Base-by-base conservation (phyloP, 2,797 vertebrate species). In the Mionectes olivaceus region DNA sequence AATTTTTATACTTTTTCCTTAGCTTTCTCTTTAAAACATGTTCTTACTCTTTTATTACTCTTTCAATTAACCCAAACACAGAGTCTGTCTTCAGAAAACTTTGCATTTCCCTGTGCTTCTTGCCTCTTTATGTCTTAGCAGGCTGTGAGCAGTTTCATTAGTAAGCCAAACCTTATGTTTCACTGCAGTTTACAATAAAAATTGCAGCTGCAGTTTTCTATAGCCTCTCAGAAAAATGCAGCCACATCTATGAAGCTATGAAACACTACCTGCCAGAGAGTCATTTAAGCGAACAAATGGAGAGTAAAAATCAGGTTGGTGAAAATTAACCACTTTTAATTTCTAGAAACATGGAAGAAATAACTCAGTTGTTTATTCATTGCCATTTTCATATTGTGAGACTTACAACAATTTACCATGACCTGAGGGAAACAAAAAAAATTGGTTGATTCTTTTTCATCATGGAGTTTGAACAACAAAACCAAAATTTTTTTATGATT, bases 371-470 rank as follows among this genome's bases (percentile, higher is more conserved):
- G 13, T 25, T 86, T 83, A 56, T 75, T 94, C 21, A 77, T 71
- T 94, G 57, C 55, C 2, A 19, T 81, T 94, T 89, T 84, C 79
- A 46, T 79, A 85, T 70, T 89, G n/a, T 75, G 18, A 46, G 59
- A 52, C 85, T 91, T 68, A 73, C 18, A 81, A 56, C 9, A 27
- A 35, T 96, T 97, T 94, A 79, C 74, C 68, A 70, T 47, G 44
- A 94, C 89, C 94, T 77, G 41, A 92, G 91, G 96, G 90, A 76
- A 93, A 81, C 32, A 90, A 95, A 95, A 83, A 57, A 97, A 84
- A 60, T 41, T 85, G 89, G 53, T 13, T 82, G 74, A 92, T 96
- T 92, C 53, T 95, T 96, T 83, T 83, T 53, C 35, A 44, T 88
- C 60, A 69, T 19, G 5, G 79, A 96, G 32, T 93, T 92, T 83